phyloP scores from a whole-genome alignment of 2,888 invertebrate genomes.

The Cremastinae sp. region DNA sequence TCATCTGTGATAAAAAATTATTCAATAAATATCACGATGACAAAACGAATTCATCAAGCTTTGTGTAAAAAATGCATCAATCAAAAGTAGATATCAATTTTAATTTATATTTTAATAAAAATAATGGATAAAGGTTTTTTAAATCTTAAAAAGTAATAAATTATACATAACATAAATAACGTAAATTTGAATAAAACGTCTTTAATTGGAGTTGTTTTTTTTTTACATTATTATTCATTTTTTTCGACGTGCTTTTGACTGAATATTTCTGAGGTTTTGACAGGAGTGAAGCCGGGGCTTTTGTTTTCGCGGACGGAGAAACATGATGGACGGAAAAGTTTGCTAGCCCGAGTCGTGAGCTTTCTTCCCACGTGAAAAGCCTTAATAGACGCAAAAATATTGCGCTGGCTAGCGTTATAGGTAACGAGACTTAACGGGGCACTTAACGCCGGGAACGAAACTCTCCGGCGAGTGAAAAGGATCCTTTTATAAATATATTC shows the following conservation, averaged over 20 bases:
- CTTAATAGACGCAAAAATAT: constrained; percentile 77
- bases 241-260: background rate
- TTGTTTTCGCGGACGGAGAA: constrained; percentile 51
- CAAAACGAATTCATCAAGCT: no score
- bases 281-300: constrained; percentile 47
- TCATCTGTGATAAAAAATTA: no score
- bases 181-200: background rate
- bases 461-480: constrained; percentile 66
- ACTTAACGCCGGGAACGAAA: constrained; percentile 67
- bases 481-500: constrained; percentile 32
- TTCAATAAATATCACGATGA: no score
- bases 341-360: constrained; percentile 43
- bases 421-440: constrained; percentile 69
- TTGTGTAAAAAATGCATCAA: no score
- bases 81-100: no score
- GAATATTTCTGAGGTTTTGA: constrained; percentile 52
- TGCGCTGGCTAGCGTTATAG: constrained; percentile 64
- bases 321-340: constrained; percentile 55
- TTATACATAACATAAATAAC: no score
- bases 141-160: no score
- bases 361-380: constrained; percentile 41
- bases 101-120: no score
- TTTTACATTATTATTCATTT: background rate
- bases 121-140: no score
- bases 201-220: background rate